Base-by-base conservation (phyloP, 2,797 vertebrate genomes). In the Melanotaenia parkinsoni region DNA sequence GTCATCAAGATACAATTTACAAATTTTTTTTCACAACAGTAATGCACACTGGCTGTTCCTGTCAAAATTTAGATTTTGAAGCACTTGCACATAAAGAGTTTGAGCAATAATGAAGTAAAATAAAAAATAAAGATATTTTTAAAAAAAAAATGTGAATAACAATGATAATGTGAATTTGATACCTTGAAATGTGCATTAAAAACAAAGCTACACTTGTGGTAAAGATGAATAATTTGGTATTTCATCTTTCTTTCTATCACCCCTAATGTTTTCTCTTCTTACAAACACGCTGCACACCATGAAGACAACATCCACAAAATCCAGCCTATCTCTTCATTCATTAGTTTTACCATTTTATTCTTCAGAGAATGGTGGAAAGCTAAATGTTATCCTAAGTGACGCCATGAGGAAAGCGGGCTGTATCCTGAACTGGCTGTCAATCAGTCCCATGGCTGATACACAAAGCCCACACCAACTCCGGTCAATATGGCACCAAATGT, bases 401-500 rank as follows among this genome's bases (percentile, higher is more conserved):
- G 2, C 28, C 62, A 58, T n/a, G 16, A 28, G 24, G 35, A 4
- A 54, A 30, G 50, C 16, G 11, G 7, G 26, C 5, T 14, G 3
- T 3, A 11, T 24, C 35, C 1, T 35, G 18, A 40, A 50, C 20
- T 70, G 47, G 30, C 37, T 3, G 38, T 68, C 75, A 63, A 30
- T 71, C 64, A 63, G 8, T 57, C 38, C 20, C 68, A 50, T 18
- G 40, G 12, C 58, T 32, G 33, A 38, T 40, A 58, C 68, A 51
- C 37, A 37, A 58, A 56, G 7, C 20, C 26, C 50, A 3, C 5
- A 43, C 28, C 18, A 53, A 20, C 58, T 70, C 30, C 45, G 54
- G 63, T 72, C 58, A 62, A 54, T 56, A 16, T n/a, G 33, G 30
- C 11, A 54, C 33, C 28, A 20, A 47, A 67, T 79, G 26, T 53